phyloP scores from a whole-genome alignment of 1,140 invertebrate species.

The Centruroides sculpturatus region DNA sequence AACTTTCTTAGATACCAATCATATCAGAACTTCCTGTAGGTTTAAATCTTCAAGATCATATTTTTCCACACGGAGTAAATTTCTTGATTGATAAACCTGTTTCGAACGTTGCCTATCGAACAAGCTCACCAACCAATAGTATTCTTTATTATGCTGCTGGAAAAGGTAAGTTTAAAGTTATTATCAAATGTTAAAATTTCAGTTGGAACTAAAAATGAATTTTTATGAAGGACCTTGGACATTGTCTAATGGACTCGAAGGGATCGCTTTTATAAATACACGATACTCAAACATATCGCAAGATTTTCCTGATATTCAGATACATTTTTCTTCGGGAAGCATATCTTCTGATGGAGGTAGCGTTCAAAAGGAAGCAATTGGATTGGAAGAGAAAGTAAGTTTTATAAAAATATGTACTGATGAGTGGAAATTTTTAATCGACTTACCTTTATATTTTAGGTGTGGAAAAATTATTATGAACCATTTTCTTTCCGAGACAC shows the following conservation, averaged over 20 bases:
- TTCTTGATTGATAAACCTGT: conserved; percentile 1
- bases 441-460: too few relatives aligned
- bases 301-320: conserved; percentile 79
- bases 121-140: conserved; percentile 46
- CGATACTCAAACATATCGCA: conserved; percentile 66
- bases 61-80: conserved; percentile 11
- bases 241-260: conserved; percentile 37
- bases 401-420: too few relatives aligned
- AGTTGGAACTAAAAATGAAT: too few relatives aligned
- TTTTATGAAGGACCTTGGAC: too few relatives aligned
- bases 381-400: too few relatives aligned
- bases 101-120: conserved; percentile 32
- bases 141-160: conserved; percentile 9
- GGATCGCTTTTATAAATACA: conserved; percentile 66
- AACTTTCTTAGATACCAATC: conserved; percentile 9
- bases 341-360: too few relatives aligned
- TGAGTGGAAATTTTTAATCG: too few relatives aligned
- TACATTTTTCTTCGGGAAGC: conserved; percentile 42
- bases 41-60: conserved; percentile 28
- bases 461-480: neutral
- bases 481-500: conserved; percentile 27
- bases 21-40: conserved; percentile 30
- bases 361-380: too few relatives aligned
- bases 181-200: too few relatives aligned
- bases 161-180: neutral